Conservation (phyloP, 2,888 invertebrate genomes). For the Myopa tessellatipennis region DNA sequence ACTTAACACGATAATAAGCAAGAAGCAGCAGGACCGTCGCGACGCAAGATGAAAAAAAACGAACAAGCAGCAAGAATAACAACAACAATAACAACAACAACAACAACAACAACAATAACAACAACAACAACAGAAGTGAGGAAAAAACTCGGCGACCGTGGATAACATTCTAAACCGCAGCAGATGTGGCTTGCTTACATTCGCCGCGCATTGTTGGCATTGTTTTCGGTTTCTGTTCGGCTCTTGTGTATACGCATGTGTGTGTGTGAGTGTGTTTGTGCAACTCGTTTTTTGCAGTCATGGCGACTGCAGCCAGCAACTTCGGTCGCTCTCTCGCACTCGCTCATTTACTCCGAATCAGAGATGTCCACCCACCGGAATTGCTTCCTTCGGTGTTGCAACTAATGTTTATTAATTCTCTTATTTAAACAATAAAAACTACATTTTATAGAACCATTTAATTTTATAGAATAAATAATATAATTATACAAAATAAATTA, state of each 20-base stretch:
- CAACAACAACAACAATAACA: conserved; percentile 35
- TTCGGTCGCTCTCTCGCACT: background rate
- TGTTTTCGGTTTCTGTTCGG: conserved; percentile 34
- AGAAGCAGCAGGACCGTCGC: background rate
- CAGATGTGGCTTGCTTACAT: conserved; percentile 30
- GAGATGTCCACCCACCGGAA: background rate
- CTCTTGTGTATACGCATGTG: conserved; percentile 6
- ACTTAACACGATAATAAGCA: conserved; percentile 23
- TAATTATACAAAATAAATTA: too few relatives aligned
- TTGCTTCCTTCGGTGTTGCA: too few relatives aligned
- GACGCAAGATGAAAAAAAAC: background rate
- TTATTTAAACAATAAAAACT: too few relatives aligned
- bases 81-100: conserved; percentile 37
- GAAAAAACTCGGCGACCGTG: conserved; percentile 25
- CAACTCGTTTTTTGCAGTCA: conserved; percentile 32
- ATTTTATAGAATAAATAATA: too few relatives aligned
- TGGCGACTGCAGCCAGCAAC: background rate
- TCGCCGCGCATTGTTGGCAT: conserved; percentile 37
- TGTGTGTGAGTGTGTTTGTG: conserved; percentile 12
- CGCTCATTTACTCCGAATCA: background rate
- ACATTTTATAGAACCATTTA: too few relatives aligned
- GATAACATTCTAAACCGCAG: conserved; percentile 24
- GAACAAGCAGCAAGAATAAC: conserved; percentile 20
- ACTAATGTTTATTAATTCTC: too few relatives aligned
- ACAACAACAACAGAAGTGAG: conserved; percentile 28